Base-by-base conservation (phyloP, 2,888 invertebrate genomes). In the Eurytoma californica region DNA sequence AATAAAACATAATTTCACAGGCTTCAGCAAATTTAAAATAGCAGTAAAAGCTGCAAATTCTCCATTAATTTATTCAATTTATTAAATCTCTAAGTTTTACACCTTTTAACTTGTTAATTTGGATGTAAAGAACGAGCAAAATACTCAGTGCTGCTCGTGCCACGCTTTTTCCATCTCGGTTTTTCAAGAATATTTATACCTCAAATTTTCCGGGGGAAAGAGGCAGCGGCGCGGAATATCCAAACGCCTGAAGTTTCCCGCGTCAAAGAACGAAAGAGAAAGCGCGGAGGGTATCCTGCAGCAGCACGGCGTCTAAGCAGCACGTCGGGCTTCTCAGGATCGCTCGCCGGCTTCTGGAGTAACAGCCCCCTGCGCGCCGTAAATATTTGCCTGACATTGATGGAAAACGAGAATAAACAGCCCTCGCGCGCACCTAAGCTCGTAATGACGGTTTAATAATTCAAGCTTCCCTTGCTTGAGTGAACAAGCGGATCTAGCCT, bases 371-470 rank as follows among this genome's bases (percentile, higher is more conserved):
- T 60, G 30, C 66, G 7, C 47, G n/a, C 47, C 47, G 24, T 65
- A 68, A 75, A 68, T 75, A 75, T 75, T 75, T 68, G 53, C 39
- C 60, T 68, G 51, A 53, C 61, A 53, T 75, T 75, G 75, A 61
- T 67, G 20, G 53, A 53, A 47, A 75, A 39, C 24, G 18, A 12
- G 16, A 57, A 73, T 57, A 73, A 73, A 73, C 57, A 24, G 24
- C 16, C 20, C 14, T 13, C 53, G 16, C n/a, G n/a, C n/a, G 1
- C 53, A 7, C 3, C 16, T 60, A 28, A 60, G 28, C 60, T n/a
- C 9, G 2, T 61, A 61, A 61, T 39, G 28, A 61, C n/a, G 30
- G 61, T n/a, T 61, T 61, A 61, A 61, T 30, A 28, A 61, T 61
- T 61, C 30, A 61, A 13, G 13, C 30, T 39, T 39, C 9, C 39